Evolutionary conservation across 2,797 vertebrate genomes (phyloP).

Genomic region (Melanitta fusca): DNA sequence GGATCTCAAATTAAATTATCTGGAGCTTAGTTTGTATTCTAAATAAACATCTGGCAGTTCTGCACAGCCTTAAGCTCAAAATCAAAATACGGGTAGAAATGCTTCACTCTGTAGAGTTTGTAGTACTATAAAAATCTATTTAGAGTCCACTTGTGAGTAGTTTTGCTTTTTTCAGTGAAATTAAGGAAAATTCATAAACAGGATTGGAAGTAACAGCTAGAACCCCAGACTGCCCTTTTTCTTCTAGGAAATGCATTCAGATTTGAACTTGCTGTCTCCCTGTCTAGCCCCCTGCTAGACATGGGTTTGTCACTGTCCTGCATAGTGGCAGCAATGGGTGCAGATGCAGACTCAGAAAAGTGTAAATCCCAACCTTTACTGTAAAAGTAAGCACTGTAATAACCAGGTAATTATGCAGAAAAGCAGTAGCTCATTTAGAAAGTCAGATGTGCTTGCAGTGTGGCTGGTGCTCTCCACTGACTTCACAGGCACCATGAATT

Average conservation of each 20-base stretch:
- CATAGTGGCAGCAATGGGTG: not conserved
- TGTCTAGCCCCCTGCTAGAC: not conserved
- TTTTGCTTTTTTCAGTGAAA: not conserved
- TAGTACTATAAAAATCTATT: not conserved
- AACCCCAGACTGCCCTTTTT: not conserved
- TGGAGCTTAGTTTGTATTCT: not conserved
- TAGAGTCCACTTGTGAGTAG: not conserved
- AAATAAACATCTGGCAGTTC: not conserved
- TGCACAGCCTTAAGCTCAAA: not conserved
- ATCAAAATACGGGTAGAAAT: not conserved
- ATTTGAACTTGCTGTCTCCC: not conserved
- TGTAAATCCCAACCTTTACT: not conserved
- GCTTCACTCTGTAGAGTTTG: not conserved
- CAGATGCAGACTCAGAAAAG: not conserved
- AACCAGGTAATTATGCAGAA: not conserved
- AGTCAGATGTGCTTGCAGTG: not conserved
- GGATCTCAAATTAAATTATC: not conserved
- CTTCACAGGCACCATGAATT: not conserved
- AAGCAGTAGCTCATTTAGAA: not conserved
- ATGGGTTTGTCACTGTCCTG: not conserved
- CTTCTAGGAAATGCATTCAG: not conserved
- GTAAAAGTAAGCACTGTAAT: not conserved
- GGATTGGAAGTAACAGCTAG: not conserved
- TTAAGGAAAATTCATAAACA: not conserved
- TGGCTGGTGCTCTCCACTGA: not conserved